A percentile compares a stretch with the other conserved stretches of the same genome.
Evolutionary conservation across 2,888 invertebrate genomes (phyloP).

Genomic region (Thymelicus lineola): DNA sequence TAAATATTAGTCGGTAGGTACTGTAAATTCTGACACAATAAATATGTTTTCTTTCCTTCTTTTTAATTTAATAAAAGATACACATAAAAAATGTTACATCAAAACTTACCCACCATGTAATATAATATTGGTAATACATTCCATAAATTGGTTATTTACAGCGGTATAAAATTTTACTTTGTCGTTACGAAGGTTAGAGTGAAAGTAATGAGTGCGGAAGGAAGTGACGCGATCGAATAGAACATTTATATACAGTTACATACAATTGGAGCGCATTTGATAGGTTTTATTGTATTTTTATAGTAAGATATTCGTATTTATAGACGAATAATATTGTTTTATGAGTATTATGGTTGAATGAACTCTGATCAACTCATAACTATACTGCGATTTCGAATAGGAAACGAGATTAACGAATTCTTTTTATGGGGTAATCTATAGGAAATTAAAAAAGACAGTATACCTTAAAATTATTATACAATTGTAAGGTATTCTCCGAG

Average conservation of each 20-base stretch:
- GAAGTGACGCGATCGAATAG: constrained; percentile 23
- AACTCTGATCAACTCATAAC: no score
- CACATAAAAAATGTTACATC: background rate
- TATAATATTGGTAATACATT: constrained; percentile 33
- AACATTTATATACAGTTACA: constrained; percentile 26
- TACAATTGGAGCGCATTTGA: constrained; percentile 1
- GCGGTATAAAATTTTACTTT: constrained; percentile 32
- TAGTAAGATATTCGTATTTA: background rate
- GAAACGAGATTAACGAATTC: no score
- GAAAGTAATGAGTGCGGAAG: constrained; percentile 29
- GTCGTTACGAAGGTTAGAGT: constrained; percentile 31
- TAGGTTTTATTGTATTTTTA: constrained; percentile 20
- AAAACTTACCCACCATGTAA: constrained; percentile 18
- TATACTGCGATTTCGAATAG: no score
- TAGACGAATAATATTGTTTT: background rate
- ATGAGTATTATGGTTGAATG: background rate
- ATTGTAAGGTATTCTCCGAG: no score
- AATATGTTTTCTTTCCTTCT: no score
- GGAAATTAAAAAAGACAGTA: no score
- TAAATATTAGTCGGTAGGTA: no score
- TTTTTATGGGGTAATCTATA: no score
- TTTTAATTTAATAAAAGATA: no score
- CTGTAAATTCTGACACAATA: no score
- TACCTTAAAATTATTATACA: no score
- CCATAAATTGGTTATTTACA: constrained; percentile 34